Conservation (phyloP, 2,888 invertebrate species). For the Dorcus parallelipipedus region DNA sequence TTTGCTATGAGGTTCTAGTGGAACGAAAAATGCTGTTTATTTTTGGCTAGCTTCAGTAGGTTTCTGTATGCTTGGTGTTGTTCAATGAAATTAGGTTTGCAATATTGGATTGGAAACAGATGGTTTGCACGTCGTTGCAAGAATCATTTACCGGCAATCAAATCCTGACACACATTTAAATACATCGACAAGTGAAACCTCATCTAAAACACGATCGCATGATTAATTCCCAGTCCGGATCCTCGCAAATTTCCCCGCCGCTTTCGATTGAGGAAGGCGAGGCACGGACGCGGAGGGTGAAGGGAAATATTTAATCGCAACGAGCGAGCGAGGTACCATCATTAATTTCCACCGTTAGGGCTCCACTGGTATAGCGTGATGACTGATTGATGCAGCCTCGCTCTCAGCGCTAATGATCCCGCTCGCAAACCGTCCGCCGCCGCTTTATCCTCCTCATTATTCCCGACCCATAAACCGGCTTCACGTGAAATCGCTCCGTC, state of each 20-base stretch:
- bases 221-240: conserved; percentile 29
- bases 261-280: conserved; percentile 27
- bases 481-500: conserved; percentile 18
- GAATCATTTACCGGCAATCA: neutral
- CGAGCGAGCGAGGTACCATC: conserved; percentile 27
- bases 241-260: conserved; percentile 27
- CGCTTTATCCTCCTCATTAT: conserved; percentile 27
- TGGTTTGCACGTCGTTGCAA: neutral
- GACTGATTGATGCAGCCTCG: conserved; percentile 41
- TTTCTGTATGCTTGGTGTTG: too few species aligned
- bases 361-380: conserved; percentile 34
- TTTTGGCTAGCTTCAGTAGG: too few species aligned
- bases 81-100: too few species aligned
- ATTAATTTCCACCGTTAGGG: conserved; percentile 38
- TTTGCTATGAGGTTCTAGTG: too few species aligned
- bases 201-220: conserved; percentile 32
- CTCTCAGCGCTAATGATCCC: conserved; percentile 36
- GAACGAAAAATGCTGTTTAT: too few species aligned
- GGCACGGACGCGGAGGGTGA: conserved; percentile 36
- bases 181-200: conserved; percentile 25
- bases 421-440: conserved; percentile 25
- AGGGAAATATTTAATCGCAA: conserved; percentile 22
- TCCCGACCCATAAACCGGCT: conserved; percentile 23
- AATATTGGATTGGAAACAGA: too few species aligned
- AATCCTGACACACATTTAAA: conserved; percentile 11